phyloP scores from a whole-genome alignment of 2,888 invertebrate species.

The Cheilosia scutellata region DNA sequence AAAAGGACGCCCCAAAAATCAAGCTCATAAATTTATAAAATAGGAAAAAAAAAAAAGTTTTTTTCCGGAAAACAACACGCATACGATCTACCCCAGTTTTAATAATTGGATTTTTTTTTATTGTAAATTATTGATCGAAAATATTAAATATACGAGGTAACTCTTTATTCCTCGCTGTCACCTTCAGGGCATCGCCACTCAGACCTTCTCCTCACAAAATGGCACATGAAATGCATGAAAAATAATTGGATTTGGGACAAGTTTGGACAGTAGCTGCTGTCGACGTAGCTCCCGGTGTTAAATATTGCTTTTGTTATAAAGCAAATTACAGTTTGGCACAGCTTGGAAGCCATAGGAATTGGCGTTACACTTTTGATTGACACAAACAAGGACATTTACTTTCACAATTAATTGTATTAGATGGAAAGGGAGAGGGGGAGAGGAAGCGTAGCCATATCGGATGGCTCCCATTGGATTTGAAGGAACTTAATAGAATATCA shows the following conservation, averaged over 20 bases:
- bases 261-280: conserved; percentile 3
- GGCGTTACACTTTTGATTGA: conserved; percentile 45
- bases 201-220: neutral
- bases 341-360: conserved; percentile 3
- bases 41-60: neutral
- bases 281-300: neutral
- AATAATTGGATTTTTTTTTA: conserved; percentile 10
- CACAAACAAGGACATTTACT: conserved; percentile 54
- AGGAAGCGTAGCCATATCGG: neutral
- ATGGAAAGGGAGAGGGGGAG: neutral
- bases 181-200: neutral
- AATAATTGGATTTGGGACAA: conserved; percentile 15
- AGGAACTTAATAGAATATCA: conserved; percentile 29
- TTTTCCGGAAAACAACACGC: neutral
- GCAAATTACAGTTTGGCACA: neutral
- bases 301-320: conserved; percentile 9
- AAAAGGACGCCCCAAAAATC: neutral
- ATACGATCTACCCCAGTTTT: neutral
- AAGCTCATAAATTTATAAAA: conserved; percentile 7
- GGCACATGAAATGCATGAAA: neutral
- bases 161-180: conserved; percentile 13
- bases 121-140: neutral
- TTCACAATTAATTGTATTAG: conserved; percentile 45
- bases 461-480: conserved; percentile 12
- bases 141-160: neutral